Conservation (phyloP, 2,888 invertebrate genomes). For the Mylabris sibirica region DNA sequence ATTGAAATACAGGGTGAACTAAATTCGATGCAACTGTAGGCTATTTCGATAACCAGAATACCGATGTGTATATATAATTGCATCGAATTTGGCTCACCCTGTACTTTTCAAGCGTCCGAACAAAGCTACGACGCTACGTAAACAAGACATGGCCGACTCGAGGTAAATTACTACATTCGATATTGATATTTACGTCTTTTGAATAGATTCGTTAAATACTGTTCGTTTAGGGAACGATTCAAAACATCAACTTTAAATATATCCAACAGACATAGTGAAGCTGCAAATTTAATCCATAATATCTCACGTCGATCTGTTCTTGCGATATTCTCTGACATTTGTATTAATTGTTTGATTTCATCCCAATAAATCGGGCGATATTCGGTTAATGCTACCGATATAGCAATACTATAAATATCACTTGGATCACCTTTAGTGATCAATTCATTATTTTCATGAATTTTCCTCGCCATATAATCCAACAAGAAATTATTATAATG, state of each 20-base stretch:
- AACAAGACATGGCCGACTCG: too few species aligned
- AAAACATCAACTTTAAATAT: constrained; percentile 67
- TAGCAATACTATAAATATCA: constrained; percentile 63
- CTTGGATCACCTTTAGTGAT: constrained; percentile 59
- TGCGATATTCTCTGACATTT: constrained; percentile 37
- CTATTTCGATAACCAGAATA: too few species aligned
- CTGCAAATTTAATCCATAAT: constrained; percentile 61
- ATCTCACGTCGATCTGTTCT: constrained; percentile 39
- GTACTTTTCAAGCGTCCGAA: too few species aligned
- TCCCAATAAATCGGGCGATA: constrained; percentile 69
- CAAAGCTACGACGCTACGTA: too few species aligned
- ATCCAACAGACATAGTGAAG: constrained; percentile 68
- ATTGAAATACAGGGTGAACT: too few species aligned
- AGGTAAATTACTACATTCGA: too few species aligned
- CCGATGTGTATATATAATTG: too few species aligned
- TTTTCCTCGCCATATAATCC: constrained; percentile 66
- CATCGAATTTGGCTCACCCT: too few species aligned
- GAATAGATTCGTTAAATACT: constrained; percentile 59
- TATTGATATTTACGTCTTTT: constrained; percentile 46
- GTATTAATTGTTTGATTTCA: constrained; percentile 55
- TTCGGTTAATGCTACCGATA: constrained; percentile 66
- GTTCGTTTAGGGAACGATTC: constrained; percentile 63
- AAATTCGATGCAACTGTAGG: too few species aligned
- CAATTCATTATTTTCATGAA: constrained; percentile 58
- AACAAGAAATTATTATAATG: constrained; percentile 67